phyloP scores from a whole-genome alignment of 1,140 invertebrate species.

The Sminthurides bifidus region DNA sequence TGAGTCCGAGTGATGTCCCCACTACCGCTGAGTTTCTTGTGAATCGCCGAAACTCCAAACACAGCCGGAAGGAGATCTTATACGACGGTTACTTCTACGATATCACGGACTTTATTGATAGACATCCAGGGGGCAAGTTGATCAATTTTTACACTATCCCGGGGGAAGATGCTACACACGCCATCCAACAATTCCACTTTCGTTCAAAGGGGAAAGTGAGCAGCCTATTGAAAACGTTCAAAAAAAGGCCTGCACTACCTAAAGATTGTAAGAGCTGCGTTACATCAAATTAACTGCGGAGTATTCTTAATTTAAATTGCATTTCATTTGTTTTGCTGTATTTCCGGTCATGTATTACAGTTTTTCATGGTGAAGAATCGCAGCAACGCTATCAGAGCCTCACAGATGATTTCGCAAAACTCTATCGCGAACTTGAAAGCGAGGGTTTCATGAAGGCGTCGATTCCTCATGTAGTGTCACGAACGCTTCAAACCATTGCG shows the following conservation, averaged over 20 bases:
- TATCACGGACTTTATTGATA: constrained; percentile 8
- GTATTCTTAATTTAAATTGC: neutral
- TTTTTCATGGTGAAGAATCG: neutral
- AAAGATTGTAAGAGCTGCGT: neutral
- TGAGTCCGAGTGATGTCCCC: no score
- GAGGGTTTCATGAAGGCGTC: constrained; percentile 10
- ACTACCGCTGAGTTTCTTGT: no score
- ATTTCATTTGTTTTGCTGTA: neutral
- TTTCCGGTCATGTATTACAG: neutral
- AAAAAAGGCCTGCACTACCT: neutral
- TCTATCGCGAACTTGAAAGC: neutral
- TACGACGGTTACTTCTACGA: constrained; percentile 14
- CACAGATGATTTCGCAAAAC: constrained; percentile 4
- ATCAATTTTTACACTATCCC: constrained; percentile 5
- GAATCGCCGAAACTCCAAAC: no score
- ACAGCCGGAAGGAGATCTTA: constrained; percentile 11
- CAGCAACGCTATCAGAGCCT: neutral
- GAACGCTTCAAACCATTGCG: neutral
- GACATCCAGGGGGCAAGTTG: constrained; percentile 11
- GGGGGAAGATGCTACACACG: constrained; percentile 5
- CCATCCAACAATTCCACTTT: constrained; percentile 11
- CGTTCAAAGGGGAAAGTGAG: neutral
- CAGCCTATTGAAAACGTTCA: neutral
- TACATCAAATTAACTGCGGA: neutral
- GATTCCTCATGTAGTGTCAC: neutral